These are phyloP conservation scores for Schmidtea mediterranea DNA, from an alignment of 1,140 invertebrate species.

Conservation along the genomic window DNA sequence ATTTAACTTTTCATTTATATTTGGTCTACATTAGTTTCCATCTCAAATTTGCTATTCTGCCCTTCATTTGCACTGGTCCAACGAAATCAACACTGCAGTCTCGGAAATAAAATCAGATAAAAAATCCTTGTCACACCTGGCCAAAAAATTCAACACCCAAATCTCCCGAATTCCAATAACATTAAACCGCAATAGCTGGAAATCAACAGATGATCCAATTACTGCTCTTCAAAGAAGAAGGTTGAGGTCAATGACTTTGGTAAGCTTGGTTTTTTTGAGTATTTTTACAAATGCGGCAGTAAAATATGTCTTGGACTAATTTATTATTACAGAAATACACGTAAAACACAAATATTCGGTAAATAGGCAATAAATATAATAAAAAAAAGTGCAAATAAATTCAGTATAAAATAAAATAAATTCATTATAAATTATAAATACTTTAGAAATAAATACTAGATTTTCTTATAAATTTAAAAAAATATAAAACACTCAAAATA, in stretches of 20 bases:
- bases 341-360: no score
- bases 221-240: slow-evolving; percentile 19
- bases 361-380: no score
- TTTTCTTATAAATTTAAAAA: no score
- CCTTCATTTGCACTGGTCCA: slow-evolving; percentile 23
- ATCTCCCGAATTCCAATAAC: slow-evolving; percentile 15
- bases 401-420: no score
- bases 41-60: slow-evolving; percentile 22
- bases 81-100: slow-evolving; percentile 21
- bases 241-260: slow-evolving; percentile 21
- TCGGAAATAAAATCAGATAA: slow-evolving; percentile 20
- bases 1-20: neutral
- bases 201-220: slow-evolving; percentile 18
- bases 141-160: slow-evolving; percentile 16
- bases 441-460: no score
- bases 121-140: slow-evolving; percentile 17
- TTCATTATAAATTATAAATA: no score
- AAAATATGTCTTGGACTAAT: no score
- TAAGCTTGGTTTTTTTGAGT: slow-evolving; percentile 7
- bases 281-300: no score
- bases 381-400: no score
- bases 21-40: slow-evolving; percentile 15
- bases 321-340: no score
- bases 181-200: slow-evolving; percentile 14
- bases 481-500: no score